These are phyloP conservation scores for Chamaea fasciata DNA, from an alignment of 2,113 vertebrate genomes.

Conservation along the genomic window DNA sequence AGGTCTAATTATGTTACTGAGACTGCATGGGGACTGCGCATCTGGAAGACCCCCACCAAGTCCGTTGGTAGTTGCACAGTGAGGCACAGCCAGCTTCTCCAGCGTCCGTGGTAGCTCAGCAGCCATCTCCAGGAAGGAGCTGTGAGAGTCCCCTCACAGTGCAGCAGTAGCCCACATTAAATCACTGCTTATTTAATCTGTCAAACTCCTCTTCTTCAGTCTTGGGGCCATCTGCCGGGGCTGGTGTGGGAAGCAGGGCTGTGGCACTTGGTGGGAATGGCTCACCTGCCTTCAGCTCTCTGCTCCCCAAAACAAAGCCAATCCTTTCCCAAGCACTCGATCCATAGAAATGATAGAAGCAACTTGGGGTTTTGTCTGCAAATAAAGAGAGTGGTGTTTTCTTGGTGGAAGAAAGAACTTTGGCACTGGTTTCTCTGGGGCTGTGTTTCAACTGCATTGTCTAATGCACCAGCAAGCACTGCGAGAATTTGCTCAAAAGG, in stretches of 20 bases:
- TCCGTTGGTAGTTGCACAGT: not conserved
- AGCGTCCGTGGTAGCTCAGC: not conserved
- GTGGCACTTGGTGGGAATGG: not conserved
- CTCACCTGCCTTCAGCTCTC: not conserved
- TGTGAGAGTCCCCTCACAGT: not conserved
- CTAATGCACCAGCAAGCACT: not conserved
- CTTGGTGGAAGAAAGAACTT: not conserved
- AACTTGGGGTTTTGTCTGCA: not conserved
- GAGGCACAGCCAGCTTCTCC: not conserved
- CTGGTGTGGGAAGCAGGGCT: not conserved
- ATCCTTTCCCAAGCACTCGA: not conserved
- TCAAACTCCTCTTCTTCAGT: not conserved
- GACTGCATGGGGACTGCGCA: not conserved
- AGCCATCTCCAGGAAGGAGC: conserved; percentile 3
- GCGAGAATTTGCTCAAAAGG: not conserved
- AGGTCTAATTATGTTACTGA: conserved; percentile 39
- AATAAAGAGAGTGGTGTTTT: not conserved
- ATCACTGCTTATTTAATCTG: conserved; percentile 41
- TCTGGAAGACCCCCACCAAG: not conserved
- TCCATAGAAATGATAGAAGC: not conserved
- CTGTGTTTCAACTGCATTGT: not conserved
- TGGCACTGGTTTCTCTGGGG: not conserved
- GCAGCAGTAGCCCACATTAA: not conserved
- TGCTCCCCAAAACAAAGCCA: not conserved
- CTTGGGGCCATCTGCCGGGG: not conserved